A percentile compares a stretch with the other conserved stretches of the same genome.
These are phyloP conservation scores for Stenchaetothrips biformis DNA, from an alignment of 2,888 invertebrate species.

Conservation along the genomic window DNA sequence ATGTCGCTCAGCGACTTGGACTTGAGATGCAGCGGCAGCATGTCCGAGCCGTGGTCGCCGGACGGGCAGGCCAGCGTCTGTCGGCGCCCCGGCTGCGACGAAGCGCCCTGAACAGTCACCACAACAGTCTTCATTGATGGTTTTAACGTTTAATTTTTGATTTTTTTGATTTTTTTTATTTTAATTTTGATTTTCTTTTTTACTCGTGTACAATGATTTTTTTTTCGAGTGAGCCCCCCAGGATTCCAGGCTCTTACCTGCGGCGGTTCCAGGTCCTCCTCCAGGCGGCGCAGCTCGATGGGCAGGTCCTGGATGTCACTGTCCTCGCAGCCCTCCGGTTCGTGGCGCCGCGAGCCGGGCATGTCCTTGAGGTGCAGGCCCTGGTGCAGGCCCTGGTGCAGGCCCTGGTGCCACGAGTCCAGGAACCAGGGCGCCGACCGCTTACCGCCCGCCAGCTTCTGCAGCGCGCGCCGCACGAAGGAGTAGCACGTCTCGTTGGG, in stretches of 20 bases:
- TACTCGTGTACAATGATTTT: no score
- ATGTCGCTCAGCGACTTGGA: constrained; percentile 82
- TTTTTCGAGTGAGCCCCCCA: no score
- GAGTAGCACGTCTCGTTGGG: constrained; percentile 93
- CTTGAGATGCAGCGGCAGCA: constrained; percentile 55
- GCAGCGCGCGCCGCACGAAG: constrained; percentile 73
- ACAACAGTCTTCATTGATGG: no score
- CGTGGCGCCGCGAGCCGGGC: constrained; percentile 47
- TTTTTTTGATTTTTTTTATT: no score
- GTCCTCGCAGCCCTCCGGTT: constrained; percentile 56
- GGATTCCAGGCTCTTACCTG: no score
- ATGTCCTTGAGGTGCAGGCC: constrained; percentile 42
- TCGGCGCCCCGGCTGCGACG: no score
- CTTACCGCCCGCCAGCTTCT: constrained; percentile 71
- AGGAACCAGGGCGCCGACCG: constrained; percentile 67
- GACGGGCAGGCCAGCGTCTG: constrained; percentile 50
- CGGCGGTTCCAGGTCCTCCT: constrained; percentile 48
- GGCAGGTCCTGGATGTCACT: constrained; percentile 66
- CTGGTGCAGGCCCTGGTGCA: neutral
- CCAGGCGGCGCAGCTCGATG: constrained; percentile 78
- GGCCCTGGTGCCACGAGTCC: constrained; percentile 61
- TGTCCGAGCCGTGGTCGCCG: constrained; percentile 38
- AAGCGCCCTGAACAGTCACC: no score
- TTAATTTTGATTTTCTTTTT: no score
- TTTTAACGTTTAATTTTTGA: no score